Base-by-base conservation (phyloP, 2,797 vertebrate genomes). In the Sphenodon punctatus region DNA sequence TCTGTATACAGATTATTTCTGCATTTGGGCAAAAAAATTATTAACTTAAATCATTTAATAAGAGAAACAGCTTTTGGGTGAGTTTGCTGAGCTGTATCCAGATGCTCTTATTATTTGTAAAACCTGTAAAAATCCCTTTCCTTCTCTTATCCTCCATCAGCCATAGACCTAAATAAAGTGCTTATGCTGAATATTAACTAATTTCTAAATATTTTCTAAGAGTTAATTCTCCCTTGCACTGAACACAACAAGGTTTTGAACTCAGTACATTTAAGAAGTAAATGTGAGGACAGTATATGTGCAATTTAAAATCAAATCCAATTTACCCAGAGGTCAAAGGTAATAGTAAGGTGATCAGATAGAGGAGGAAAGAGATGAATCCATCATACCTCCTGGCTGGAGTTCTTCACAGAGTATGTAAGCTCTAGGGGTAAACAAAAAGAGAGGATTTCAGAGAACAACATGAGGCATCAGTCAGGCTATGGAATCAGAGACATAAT, bases 221-320 rank as follows among this genome's bases (percentile, higher is more conserved):
- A 72, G 38, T 45, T 67, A 66, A 53, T 66, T 78, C 45, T 56
- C 56, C 46, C 86, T 68, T 48, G 6, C 19, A 56, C 17, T 70
- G 60, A 63, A 67, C 79, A 61, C 14, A 78, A 43, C 53, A 0
- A 48, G 1, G 3, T 75, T 90, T 86, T 69, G 65, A 86, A 93
- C 78, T 74, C 86, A 73, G 68, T 93, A 88, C 91, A 80, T 85
- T 86, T 90, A 86, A 91, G 79, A 91, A 94, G 90, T 93, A 94
- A 90, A 87, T 92, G 67, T 81, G 86, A 93, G 93, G 92, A 93
- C 79, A 59, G 88, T 66, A 83, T 65, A 88, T 91, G 87, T 88
- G 86, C 88, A 91, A 89, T 87, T 89, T 93, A 92, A 94, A 93
- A 90, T 90, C 84, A 91, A 92, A 91, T 94, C 93, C 86, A 91